A percentile compares a stretch with the other conserved stretches of the same genome.
These are phyloP conservation scores for Lacerta agilis DNA, from an alignment of 2,797 vertebrate species.

Conservation along the genomic window DNA sequence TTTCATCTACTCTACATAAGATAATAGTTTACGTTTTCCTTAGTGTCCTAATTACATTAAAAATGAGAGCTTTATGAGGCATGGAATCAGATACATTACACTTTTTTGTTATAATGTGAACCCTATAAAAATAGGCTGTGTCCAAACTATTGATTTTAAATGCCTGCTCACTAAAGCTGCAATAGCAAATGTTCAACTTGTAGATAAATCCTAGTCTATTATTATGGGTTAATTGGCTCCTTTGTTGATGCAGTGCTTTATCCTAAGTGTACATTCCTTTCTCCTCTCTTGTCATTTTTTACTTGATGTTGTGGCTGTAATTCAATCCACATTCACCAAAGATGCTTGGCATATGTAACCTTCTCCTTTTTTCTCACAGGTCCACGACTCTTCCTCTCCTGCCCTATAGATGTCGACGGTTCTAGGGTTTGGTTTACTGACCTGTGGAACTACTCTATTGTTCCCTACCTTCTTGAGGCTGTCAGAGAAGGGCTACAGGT, in stretches of 20 bases:
- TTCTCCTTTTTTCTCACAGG: constrained; percentile 77
- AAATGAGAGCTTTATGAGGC: not conserved
- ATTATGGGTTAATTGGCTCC: not conserved
- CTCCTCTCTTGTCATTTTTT: not conserved
- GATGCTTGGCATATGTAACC: constrained; percentile 23
- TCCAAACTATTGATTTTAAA: not conserved
- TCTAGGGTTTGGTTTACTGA: constrained; percentile 99
- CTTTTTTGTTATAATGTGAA: not conserved
- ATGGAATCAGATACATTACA: not conserved
- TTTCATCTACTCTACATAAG: not conserved
- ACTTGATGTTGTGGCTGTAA: not conserved
- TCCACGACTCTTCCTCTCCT: constrained; percentile 95
- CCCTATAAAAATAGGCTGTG: not conserved
- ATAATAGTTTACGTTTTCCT: not conserved
- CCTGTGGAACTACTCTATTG: constrained; percentile 98
- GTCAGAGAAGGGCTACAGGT: constrained; percentile 97
- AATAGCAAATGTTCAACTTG: not conserved
- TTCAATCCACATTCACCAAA: not conserved
- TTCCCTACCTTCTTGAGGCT: constrained; percentile 96
- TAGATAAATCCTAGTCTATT: not conserved
- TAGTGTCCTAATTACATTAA: not conserved
- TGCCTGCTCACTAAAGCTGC: not conserved
- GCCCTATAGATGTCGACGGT: constrained; percentile 95
- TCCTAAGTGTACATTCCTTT: not conserved
- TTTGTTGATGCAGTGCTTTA: not conserved